Percentiles rank a stretch among this genome's conserved stretches.
Evolutionary conservation across 1,140 invertebrate genomes (phyloP).

Genomic region (Drosophila triauraria): DNA sequence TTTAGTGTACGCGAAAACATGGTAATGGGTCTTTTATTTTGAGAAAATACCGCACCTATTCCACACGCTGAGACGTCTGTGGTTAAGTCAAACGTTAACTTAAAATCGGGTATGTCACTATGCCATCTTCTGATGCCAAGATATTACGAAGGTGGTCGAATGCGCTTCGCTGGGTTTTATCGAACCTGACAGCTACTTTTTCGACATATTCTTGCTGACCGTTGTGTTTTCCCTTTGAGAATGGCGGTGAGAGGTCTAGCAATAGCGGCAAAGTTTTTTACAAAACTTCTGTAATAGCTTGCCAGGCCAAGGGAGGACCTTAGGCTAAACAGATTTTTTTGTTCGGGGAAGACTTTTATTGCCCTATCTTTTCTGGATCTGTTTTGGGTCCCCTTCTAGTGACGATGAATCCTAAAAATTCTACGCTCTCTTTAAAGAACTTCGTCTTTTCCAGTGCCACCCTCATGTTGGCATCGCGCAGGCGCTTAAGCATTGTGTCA

Average conservation of each 20-base stretch:
- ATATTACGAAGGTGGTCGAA: conserved; percentile 12
- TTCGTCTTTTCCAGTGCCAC: conserved; percentile 1
- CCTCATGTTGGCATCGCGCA: not conserved
- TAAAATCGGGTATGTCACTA: too few relatives aligned
- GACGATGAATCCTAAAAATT: conserved; percentile 16
- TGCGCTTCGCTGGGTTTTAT: too few relatives aligned
- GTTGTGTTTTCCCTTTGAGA: conserved; percentile 18
- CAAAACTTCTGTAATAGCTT: not conserved
- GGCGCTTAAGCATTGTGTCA: not conserved
- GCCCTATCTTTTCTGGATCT: not conserved
- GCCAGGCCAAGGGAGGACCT: conserved; percentile 12
- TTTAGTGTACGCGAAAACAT: not conserved
- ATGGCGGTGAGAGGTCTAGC: not conserved
- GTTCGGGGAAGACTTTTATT: not conserved
- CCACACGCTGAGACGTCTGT: too few relatives aligned
- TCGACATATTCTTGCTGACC: conserved; percentile 2
- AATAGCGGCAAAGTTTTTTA: conserved; percentile 8
- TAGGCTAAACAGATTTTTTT: not conserved
- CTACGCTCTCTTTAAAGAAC: not conserved
- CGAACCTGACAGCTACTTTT: conserved; percentile 4
- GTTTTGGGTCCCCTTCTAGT: conserved; percentile 9
- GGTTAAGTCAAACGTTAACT: too few relatives aligned
- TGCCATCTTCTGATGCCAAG: too few relatives aligned
- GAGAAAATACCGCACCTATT: too few relatives aligned
- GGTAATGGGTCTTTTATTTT: too few relatives aligned